These are phyloP conservation scores for Mythimna albipuncta DNA, from an alignment of 2,888 invertebrate species.

Conservation along the genomic window DNA sequence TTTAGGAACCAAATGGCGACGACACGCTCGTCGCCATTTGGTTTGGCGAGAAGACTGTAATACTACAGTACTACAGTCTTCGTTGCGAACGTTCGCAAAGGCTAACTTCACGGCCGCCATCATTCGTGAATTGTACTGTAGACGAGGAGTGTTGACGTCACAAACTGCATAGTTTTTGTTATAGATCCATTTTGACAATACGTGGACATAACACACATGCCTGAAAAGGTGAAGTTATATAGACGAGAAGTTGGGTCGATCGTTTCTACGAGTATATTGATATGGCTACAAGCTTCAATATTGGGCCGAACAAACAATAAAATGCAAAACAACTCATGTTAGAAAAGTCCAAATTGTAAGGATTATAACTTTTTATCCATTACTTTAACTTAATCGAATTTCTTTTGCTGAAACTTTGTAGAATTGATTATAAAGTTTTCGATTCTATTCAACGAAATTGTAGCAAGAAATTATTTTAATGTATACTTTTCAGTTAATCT, in stretches of 20 bases:
- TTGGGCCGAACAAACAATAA: not conserved
- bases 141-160: conserved; percentile 12
- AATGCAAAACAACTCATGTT: not conserved
- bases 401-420: conserved; percentile 24
- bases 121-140: too few relatives aligned
- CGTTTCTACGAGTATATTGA: not conserved
- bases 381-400: conserved; percentile 24
- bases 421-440: conserved; percentile 14
- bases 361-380: conserved; percentile 19
- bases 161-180: conserved; percentile 2
- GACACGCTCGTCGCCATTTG: too few relatives aligned
- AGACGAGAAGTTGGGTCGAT: not conserved
- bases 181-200: conserved; percentile 5
- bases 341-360: conserved; percentile 5
- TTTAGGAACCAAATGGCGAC: too few relatives aligned
- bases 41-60: too few relatives aligned
- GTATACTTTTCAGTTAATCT: not conserved
- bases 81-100: too few relatives aligned
- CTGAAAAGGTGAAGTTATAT: not conserved
- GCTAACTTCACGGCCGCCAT: too few relatives aligned
- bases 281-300: not conserved
- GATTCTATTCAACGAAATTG: not conserved
- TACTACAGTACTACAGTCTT: too few relatives aligned
- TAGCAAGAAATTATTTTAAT: not conserved
- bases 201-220: not conserved